Evolutionary conservation across 2,888 invertebrate genomes (phyloP), one percentile per base, ranked within the genome.

Genomic region (Epinotia brunnichana): DNA sequence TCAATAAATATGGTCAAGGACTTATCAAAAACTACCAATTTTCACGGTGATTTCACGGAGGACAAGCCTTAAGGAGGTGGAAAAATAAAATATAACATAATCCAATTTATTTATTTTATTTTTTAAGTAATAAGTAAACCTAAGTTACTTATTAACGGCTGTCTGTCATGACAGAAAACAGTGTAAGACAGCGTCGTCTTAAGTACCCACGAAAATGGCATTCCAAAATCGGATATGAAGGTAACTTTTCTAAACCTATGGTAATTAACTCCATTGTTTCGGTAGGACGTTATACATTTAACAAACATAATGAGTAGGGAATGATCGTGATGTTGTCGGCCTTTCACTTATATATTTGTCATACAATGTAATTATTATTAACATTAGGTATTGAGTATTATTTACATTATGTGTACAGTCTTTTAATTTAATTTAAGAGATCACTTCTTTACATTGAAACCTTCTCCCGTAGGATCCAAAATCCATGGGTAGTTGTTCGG

Each of bases 401-500:
- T 93, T 92, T 92, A 93, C 92, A 92, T 63, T 73, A 73, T 87
- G 88, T 91, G 89, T 92, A 92, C 93, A 93, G 93, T 93, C 93
- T 93, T 93, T 88, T 76, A 82, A 84, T 82, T 86, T 89, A 89
- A 86, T 82, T 86, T 91, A 88, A 90, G 92, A 92, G 91, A 93
- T 95, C 95, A 96, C 93, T 96, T 95, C 92, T 95, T 97, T 85
- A 95, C 96, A 84, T 95, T 96, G 94, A 97, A 97, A 83, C 98
- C 98, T 92, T 98, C 98, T 83, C 98, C 98, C 84, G 98, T 98
- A 77, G 98, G 98, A 92, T 98, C 98, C 83, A 98, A 94, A 84
- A 98, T 96, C 98, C 98, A 98, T 70, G 98, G 98, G 86, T 98
- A 98, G 91, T 98, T 97, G 87, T 98, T 97, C 75, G 98, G 98